A percentile compares a stretch with the other conserved stretches of the same genome.
Conservation (phyloP, 2,797 vertebrate species). For the Spinus olivaceus region DNA sequence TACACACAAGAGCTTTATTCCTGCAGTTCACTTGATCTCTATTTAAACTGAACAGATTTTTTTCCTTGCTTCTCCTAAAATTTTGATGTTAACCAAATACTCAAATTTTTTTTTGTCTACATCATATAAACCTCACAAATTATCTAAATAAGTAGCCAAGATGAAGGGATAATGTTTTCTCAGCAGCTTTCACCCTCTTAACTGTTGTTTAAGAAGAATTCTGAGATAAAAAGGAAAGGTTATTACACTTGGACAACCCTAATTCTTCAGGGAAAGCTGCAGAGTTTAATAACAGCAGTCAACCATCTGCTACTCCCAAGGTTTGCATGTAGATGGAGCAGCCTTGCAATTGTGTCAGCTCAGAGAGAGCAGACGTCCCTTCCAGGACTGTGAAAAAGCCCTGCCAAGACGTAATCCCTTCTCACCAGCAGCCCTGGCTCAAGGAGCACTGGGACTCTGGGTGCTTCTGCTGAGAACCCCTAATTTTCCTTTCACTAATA, state of each 20-base stretch:
- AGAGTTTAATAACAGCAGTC: constrained; percentile 30
- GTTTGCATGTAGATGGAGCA: constrained; percentile 24
- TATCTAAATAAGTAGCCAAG: background rate
- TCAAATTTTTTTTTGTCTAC: background rate
- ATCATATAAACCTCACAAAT: background rate
- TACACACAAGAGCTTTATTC: background rate
- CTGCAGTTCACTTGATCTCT: background rate
- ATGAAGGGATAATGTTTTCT: background rate
- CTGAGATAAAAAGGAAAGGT: constrained; percentile 25
- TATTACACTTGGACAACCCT: constrained; percentile 40
- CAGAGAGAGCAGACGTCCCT: background rate
- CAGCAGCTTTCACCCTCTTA: background rate
- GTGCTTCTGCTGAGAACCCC: background rate
- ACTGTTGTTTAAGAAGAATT: background rate
- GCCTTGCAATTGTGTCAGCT: background rate
- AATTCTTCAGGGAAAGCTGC: constrained; percentile 46
- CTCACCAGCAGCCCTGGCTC: background rate
- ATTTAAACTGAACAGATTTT: background rate
- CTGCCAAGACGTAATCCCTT: background rate
- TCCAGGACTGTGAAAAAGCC: background rate
- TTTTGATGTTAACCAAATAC: background rate
- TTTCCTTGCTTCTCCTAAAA: background rate
- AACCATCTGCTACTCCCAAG: constrained; percentile 24
- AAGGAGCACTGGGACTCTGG: background rate
- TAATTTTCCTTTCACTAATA: background rate